Evolutionary conservation across 2,888 invertebrate species (phyloP), one percentile per base, ranked within the genome.

Genomic region (Xylophagus ater): DNA sequence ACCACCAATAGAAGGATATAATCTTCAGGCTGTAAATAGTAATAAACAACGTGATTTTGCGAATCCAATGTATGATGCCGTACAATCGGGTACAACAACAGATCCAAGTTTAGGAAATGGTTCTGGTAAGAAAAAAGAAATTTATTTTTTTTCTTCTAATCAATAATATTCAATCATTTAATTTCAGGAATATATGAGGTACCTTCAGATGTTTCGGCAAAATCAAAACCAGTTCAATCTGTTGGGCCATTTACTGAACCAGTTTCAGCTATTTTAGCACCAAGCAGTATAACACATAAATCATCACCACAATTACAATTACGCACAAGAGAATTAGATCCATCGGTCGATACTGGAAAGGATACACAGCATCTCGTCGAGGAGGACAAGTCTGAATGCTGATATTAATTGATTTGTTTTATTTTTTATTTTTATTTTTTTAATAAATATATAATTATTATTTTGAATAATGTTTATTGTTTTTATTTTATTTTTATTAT

Each of bases 1-100:
- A 32, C 76, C 77, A 59, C 78, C 81, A 8, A 65, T 79, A 23
- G 87, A 85, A 55, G 85, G 83, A 42, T 87, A 87, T 64, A 81
- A 75, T 54, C 65, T 88, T 53, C 82, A 83, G 53, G 82, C 86
- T 46, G 74, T 81, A 3, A 71, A 72, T 51, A 74, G 78, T 50
- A 47, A 44, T 39, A 88, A 87, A 63, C 81, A 79, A 41, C 71
- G 93, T 37, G 94, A 97, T 66, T 97, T 97, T 70, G 85, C 88
- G 56, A 97, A 97, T 69, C 96, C 96, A 33, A 93, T 96, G 86
- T 97, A 96, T 65, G 96, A 97, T 57, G 89, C 88, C 33, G 83
- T 82, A 39, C 79, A 81, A 49, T 70, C 78, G 47, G 74, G 73
- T 36, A 63, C 62, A 43, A 69, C 61, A 50, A 65, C 68, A 17